Evolutionary conservation across 2,797 vertebrate species (phyloP).

Genomic region (Steatocranus sp.): DNA sequence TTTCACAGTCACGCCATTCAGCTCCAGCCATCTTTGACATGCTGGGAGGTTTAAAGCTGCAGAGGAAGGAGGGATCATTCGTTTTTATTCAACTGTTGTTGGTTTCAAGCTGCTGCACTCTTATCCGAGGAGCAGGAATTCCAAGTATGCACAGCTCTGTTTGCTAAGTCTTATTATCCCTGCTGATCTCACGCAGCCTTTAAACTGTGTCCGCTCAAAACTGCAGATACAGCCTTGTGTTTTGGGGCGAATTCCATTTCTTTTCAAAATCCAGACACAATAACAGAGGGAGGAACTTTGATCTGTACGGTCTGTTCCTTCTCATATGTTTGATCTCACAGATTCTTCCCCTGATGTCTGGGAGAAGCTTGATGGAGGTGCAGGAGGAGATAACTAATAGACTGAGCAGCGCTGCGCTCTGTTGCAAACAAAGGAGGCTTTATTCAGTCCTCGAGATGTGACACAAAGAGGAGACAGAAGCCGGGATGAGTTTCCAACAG

Average conservation of each 20-base stretch:
- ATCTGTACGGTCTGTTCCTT: not conserved
- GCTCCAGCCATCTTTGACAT: not conserved
- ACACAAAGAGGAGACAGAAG: not conserved
- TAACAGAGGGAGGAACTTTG: not conserved
- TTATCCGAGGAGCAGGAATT: slow-evolving; percentile 23
- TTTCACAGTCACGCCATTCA: not conserved
- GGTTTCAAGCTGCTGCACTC: not conserved
- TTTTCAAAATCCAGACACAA: not conserved
- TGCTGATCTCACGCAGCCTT: not conserved
- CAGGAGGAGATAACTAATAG: not conserved
- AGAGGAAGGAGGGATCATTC: not conserved
- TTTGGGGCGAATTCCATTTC: not conserved
- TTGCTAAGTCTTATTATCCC: slow-evolving; percentile 23
- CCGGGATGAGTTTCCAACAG: not conserved
- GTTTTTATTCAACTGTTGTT: not conserved
- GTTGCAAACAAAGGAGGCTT: slow-evolving; percentile 33
- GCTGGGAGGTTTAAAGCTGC: not conserved
- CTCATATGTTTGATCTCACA: slow-evolving; percentile 20
- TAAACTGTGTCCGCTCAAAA: not conserved
- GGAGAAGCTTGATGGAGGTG: not conserved
- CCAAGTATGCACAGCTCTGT: slow-evolving; percentile 7
- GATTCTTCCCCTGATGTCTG: slow-evolving; percentile 13
- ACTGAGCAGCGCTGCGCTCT: not conserved
- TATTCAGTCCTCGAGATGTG: not conserved
- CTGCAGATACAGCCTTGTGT: not conserved